These are phyloP conservation scores for Cyprinella venusta DNA, from an alignment of 2,797 vertebrate species.

Conservation along the genomic window DNA sequence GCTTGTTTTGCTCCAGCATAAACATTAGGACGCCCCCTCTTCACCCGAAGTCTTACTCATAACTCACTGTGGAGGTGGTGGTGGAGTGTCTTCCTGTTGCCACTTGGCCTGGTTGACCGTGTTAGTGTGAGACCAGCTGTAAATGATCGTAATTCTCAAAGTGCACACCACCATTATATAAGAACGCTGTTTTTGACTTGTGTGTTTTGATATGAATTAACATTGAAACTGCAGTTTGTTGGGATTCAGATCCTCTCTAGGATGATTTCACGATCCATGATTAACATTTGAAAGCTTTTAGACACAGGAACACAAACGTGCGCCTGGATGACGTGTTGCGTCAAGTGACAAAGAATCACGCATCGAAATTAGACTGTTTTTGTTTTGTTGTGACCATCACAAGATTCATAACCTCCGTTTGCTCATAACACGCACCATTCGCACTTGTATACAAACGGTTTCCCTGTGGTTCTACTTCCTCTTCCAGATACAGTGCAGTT, in stretches of 20 bases:
- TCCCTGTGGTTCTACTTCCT: constrained; percentile 31
- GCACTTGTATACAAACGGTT: constrained; percentile 2
- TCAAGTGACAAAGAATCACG: constrained; percentile 12
- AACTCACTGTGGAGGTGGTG: constrained; percentile 71
- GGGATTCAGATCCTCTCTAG: constrained; percentile 8
- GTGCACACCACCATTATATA: not conserved
- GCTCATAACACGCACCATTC: constrained; percentile 30
- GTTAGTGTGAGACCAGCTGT: constrained; percentile 61
- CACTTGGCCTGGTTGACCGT: constrained; percentile 68
- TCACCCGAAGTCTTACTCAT: constrained; percentile 81
- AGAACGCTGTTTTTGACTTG: constrained; percentile 7
- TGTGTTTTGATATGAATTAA: constrained; percentile 3
- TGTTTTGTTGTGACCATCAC: constrained; percentile 38
- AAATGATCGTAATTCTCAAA: constrained; percentile 42
- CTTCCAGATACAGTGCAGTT: constrained; percentile 12
- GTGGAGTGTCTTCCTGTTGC: constrained; percentile 73
- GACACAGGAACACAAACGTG: not conserved
- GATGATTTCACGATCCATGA: constrained; percentile 1
- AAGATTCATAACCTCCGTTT: constrained; percentile 21
- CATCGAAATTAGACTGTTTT: not conserved
- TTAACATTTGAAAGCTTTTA: not conserved
- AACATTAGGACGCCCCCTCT: constrained; percentile 75
- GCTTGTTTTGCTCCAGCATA: constrained; percentile 68
- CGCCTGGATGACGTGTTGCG: not conserved
- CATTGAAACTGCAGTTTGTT: constrained; percentile 34